phyloP scores from a whole-genome alignment of 2,888 invertebrate species.

The Trichopoda pennipes region DNA sequence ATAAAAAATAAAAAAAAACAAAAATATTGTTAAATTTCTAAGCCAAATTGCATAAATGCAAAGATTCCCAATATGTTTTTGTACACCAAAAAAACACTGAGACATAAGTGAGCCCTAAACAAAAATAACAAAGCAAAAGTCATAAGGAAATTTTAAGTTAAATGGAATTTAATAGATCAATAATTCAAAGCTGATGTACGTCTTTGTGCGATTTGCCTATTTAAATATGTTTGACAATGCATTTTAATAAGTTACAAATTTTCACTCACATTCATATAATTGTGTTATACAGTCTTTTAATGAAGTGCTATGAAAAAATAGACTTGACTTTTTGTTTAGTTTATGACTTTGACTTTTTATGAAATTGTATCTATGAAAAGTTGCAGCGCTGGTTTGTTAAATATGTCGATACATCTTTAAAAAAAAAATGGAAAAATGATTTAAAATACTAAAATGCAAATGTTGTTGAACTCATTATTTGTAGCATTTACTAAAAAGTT shows the following conservation, averaged over 20 bases:
- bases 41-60: slow-evolving; percentile 5
- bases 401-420: not conserved
- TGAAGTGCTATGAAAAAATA: not conserved
- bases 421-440: not conserved
- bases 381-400: slow-evolving; percentile 23
- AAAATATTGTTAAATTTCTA: not conserved
- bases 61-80: not conserved
- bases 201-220: not conserved
- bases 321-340: slow-evolving; percentile 3
- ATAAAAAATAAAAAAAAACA: not conserved
- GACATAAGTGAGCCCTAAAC: too few species aligned
- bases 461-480: too few species aligned
- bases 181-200: not conserved
- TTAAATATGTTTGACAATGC: not conserved
- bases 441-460: too few species aligned
- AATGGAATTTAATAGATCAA: slow-evolving; percentile 10
- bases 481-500: too few species aligned
- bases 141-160: slow-evolving; percentile 13
- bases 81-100: not conserved
- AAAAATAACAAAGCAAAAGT: not conserved
- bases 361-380: slow-evolving; percentile 7
- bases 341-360: slow-evolving; percentile 45
- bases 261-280: not conserved
- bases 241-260: too few species aligned
- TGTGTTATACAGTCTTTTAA: not conserved